Base-by-base conservation (phyloP, 2,888 invertebrate genomes). In the Callyntrura sp. region DNA sequence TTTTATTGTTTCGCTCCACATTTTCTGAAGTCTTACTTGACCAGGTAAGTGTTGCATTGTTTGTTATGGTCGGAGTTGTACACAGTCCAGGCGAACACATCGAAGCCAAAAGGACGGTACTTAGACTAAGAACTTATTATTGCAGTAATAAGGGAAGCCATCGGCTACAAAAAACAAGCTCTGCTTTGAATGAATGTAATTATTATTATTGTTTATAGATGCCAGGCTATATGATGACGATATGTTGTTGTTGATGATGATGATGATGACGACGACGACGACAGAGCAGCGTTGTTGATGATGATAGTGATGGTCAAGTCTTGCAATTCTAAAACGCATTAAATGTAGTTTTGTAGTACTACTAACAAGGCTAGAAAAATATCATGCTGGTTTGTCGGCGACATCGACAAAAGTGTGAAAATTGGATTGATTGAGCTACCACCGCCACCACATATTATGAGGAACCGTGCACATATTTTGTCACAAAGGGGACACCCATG, bases 401-500 rank as follows among this genome's bases (percentile, higher is more conserved):
- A 65, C 60, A n/a, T 87, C 81, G 79, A 87, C 70, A 55, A 87
- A 87, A 87, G 87, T 87, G 87, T 87, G 65, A 87, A 87, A 87
- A 81, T 81, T 68, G 68, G 70, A 81, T 65, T 81, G 87, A 87
- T 68, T 28, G 76, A 68, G 51, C 86, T 51, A 70, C 43, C 35
- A 81, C 43, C 45, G 43, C 51, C 45, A 55, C 14, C 70, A 70
- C 48, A 48, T 45, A 48, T 48, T n/a, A n/a, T n/a, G n/a, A n/a
- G n/a, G n/a, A n/a, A n/a, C n/a, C n/a, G n/a, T n/a, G n/a, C n/a
- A n/a, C n/a, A n/a, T n/a, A n/a, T n/a, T n/a, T n/a, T n/a, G n/a
- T n/a, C n/a, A n/a, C n/a, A n/a, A n/a, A n/a, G n/a, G n/a, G n/a
- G n/a, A n/a, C n/a, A n/a, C n/a, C n/a, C n/a, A n/a, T n/a, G n/a